Evolutionary conservation across 2,888 invertebrate genomes (phyloP), one percentile per base, ranked within the genome.

Genomic region (Argyra leucocephala): DNA sequence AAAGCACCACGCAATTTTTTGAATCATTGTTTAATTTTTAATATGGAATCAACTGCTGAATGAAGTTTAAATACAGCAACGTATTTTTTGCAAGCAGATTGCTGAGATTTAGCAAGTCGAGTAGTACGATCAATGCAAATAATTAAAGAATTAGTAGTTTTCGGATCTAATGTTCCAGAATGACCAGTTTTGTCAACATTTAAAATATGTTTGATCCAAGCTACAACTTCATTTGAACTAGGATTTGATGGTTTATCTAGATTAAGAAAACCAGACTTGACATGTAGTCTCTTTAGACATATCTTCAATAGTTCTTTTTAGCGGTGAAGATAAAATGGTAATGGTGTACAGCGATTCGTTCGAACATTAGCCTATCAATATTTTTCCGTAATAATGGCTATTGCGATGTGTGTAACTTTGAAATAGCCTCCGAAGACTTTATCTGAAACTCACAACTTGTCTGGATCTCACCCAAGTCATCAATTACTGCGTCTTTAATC

Each of bases 191-290:
- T 99, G 64, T 98, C 94, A 0, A 96, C 96, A 77, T 93, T 90
- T 18, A 99, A 82, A 72, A 99, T 99, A 65, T 93, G 84, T 80
- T 99, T 99, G 66, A 99, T 91, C 99, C 99, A 99, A 0, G 99
- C 95, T 0, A 99, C 99, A 6, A 98, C 96, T 82, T 99, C 99
- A 80, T 99, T 99, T 1, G 97, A 97, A 69, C 97, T 98, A 0
- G 99, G 99, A 81, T 99, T 99, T 61, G 96, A 90, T 0, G 99
- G 99, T 80, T 99, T 99, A 78, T 99, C 99, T 57, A 99, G 84
- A 81, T 99, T 99, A 64, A 99, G 95, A 76, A 88, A 96, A 5
- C 99, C 99, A 57, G 90, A 85, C 73, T 89, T 91, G 18, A 99
- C 82, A 76, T 99, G 97, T 70, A n/a, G n/a, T n/a, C n/a, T n/a